Conservation (phyloP, 2,888 invertebrate genomes). For the Orthosia gracilis region DNA sequence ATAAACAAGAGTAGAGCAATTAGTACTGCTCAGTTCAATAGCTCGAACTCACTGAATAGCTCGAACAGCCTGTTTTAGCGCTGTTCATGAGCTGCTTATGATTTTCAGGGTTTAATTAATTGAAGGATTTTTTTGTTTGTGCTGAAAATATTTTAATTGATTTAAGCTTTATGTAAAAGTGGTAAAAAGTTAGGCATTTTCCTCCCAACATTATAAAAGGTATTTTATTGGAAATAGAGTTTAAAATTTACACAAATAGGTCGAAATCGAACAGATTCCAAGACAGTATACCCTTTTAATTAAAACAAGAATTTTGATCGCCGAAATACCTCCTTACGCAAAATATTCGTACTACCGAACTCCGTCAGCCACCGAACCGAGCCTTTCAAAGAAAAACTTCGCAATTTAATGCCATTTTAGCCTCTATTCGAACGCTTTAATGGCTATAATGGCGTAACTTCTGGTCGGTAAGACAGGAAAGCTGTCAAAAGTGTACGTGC, state of each 20-base stretch:
- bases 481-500: conserved; percentile 62
- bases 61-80: conserved; percentile 13
- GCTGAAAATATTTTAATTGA: background rate
- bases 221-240: conserved; percentile 26
- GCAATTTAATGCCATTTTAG: conserved; percentile 50
- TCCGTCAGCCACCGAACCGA: conserved; percentile 46
- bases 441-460: conserved; percentile 62
- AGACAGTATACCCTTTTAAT: conserved; percentile 47
- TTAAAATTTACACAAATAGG: conserved; percentile 22
- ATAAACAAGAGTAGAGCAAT: conserved; percentile 34
- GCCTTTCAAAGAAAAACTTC: conserved; percentile 55
- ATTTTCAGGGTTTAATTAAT: conserved; percentile 19
- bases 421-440: conserved; percentile 55
- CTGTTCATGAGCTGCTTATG: conserved; percentile 14
- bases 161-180: background rate
- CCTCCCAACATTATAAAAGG: background rate
- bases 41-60: conserved; percentile 25
- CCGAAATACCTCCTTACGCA: conserved; percentile 47
- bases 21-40: conserved; percentile 29
- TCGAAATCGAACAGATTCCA: conserved; percentile 42
- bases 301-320: conserved; percentile 56
- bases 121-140: background rate
- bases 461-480: conserved; percentile 60
- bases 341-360: conserved; percentile 49
- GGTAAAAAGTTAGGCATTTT: background rate